These are phyloP conservation scores for Tapirus terrestris DNA, from an alignment of 2,113 vertebrate species.

Conservation along the genomic window DNA sequence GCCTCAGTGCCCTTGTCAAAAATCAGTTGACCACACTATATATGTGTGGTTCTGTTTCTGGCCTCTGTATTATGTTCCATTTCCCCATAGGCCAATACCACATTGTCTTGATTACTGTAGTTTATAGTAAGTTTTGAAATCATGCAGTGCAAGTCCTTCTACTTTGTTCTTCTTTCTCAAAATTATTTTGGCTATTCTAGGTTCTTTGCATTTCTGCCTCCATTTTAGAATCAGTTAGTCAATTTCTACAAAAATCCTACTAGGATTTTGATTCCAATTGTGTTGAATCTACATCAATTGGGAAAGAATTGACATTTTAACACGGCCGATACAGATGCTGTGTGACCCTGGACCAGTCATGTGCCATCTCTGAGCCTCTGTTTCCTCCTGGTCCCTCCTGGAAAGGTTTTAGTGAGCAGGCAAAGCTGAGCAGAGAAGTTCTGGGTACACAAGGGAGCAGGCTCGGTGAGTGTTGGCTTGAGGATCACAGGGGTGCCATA, in stretches of 20 bases:
- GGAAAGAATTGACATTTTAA: not conserved
- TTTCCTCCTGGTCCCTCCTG: not conserved
- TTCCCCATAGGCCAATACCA: not conserved
- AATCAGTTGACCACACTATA: not conserved
- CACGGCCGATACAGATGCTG: not conserved
- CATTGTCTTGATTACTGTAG: not conserved
- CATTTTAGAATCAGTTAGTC: not conserved
- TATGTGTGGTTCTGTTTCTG: not conserved
- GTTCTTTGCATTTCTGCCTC: not conserved
- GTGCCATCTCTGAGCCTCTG: not conserved
- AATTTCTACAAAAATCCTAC: not conserved
- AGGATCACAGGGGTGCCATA: not conserved
- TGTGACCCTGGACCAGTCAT: not conserved
- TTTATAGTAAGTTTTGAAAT: not conserved
- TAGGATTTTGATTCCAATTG: not conserved
- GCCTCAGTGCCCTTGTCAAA: not conserved
- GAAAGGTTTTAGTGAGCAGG: not conserved
- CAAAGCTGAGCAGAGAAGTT: not conserved
- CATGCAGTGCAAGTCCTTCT: not conserved
- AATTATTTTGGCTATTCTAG: not conserved
- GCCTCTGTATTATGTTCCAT: not conserved
- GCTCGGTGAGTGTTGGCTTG: not conserved
- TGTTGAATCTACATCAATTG: not conserved
- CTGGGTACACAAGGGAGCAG: not conserved
- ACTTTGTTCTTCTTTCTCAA: not conserved